Conservation (phyloP, 1,140 invertebrate genomes). For the Steinernema khuongi region DNA sequence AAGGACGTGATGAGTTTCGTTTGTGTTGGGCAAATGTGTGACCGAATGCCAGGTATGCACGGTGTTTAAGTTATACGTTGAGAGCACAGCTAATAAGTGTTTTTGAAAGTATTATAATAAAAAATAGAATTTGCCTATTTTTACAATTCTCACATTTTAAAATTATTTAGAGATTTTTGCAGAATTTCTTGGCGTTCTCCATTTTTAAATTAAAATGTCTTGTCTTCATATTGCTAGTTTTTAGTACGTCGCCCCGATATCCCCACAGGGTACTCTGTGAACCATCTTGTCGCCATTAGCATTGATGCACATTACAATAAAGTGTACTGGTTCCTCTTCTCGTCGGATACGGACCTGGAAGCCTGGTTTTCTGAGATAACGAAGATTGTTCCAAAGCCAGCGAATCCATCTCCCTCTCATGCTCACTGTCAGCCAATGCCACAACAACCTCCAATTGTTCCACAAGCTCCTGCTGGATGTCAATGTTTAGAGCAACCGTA, state of each 20-base stretch:
- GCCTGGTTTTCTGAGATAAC: constrained; percentile 33
- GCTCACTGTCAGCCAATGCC: constrained; percentile 21
- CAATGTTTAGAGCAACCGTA: background rate
- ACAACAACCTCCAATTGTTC: too few species aligned
- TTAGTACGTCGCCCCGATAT: constrained; percentile 23
- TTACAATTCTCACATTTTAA: background rate
- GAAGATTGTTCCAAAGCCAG: constrained; percentile 31
- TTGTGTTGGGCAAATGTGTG: constrained; percentile 35
- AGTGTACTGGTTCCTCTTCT: constrained; percentile 36
- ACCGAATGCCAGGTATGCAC: constrained; percentile 37
- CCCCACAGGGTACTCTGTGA: constrained; percentile 29
- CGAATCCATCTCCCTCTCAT: constrained; percentile 11
- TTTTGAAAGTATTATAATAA: too few species aligned
- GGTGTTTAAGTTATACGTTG: background rate
- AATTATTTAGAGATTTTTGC: background rate
- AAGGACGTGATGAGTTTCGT: constrained; percentile 34
- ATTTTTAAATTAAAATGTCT: background rate
- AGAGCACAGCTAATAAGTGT: too few species aligned
- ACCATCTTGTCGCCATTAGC: constrained; percentile 36
- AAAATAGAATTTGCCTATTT: background rate
- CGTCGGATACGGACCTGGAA: constrained; percentile 34
- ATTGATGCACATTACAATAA: constrained; percentile 33
- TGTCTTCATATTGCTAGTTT: background rate
- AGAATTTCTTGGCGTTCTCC: background rate
- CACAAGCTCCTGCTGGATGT: background rate